Conservation (phyloP, 2,797 vertebrate species). For the Rhodeus uyekii region DNA sequence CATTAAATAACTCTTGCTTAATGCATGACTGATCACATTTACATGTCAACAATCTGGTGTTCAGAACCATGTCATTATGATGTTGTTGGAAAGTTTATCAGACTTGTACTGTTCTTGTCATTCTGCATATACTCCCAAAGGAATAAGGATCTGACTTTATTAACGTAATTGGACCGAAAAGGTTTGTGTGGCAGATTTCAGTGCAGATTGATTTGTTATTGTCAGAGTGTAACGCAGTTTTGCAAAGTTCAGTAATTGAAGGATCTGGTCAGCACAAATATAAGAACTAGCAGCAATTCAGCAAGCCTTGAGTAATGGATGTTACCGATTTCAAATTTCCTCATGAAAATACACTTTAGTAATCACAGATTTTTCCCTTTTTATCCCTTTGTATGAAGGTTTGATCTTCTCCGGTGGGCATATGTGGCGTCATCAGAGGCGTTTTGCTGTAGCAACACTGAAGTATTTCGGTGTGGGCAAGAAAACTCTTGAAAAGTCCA, state of each 20-base stretch:
- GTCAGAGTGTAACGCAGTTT: background rate
- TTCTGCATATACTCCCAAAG: too few relatives aligned
- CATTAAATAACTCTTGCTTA: background rate
- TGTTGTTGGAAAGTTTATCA: background rate
- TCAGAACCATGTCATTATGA: background rate
- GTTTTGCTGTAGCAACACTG: slow-evolving; percentile 70
- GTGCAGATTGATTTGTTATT: too few relatives aligned
- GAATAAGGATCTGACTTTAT: too few relatives aligned
- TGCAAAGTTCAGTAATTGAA: background rate
- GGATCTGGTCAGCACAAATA: background rate
- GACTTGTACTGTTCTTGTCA: too few relatives aligned
- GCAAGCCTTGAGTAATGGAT: background rate
- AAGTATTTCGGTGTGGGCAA: slow-evolving; percentile 71
- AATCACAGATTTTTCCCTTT: background rate
- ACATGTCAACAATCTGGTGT: background rate
- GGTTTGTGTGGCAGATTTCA: background rate
- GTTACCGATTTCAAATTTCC: background rate
- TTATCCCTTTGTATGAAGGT: slow-evolving; percentile 54
- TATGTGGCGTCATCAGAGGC: slow-evolving; percentile 68
- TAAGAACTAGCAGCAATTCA: background rate
- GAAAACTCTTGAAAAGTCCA: slow-evolving; percentile 61
- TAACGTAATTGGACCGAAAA: too few relatives aligned
- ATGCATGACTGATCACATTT: background rate
- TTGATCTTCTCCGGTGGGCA: slow-evolving; percentile 61
- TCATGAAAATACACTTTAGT: background rate